Conservation (phyloP, 1,140 invertebrate genomes). For the Saccostrea echinata region DNA sequence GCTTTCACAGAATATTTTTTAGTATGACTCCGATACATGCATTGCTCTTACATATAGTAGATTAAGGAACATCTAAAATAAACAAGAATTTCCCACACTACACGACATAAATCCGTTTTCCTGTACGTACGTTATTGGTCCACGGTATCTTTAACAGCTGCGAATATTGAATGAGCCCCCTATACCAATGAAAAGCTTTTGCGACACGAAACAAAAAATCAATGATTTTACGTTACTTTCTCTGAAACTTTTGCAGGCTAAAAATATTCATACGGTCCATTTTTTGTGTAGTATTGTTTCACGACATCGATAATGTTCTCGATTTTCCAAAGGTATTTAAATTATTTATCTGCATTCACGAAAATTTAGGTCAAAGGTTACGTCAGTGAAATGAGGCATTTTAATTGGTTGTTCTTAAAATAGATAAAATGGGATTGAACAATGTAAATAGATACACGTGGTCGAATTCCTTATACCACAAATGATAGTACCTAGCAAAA, state of each 20-base stretch:
- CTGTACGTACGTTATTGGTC: background rate
- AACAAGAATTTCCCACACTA: constrained; percentile 23
- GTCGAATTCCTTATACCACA: background rate
- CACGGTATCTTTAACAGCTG: background rate
- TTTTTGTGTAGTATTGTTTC: background rate
- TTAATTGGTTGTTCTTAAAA: constrained; percentile 16
- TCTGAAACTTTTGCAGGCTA: background rate
- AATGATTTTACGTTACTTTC: background rate
- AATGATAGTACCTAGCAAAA: background rate
- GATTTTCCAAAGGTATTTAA: background rate
- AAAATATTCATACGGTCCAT: background rate
- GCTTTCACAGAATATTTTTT: background rate
- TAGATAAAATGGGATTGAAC: background rate
- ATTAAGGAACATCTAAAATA: background rate
- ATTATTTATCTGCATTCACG: background rate
- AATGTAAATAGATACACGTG: constrained; percentile 24
- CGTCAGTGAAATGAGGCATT: background rate
- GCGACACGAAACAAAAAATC: background rate
- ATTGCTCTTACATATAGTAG: background rate
- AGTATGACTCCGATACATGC: background rate
- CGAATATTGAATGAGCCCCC: constrained; percentile 3
- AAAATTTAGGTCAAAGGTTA: constrained; percentile 29
- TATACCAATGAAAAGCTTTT: background rate
- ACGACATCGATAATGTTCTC: background rate
- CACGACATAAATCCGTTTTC: constrained; percentile 14